Conservation (phyloP, 2,888 invertebrate genomes). For the Trisateles emortualis region DNA sequence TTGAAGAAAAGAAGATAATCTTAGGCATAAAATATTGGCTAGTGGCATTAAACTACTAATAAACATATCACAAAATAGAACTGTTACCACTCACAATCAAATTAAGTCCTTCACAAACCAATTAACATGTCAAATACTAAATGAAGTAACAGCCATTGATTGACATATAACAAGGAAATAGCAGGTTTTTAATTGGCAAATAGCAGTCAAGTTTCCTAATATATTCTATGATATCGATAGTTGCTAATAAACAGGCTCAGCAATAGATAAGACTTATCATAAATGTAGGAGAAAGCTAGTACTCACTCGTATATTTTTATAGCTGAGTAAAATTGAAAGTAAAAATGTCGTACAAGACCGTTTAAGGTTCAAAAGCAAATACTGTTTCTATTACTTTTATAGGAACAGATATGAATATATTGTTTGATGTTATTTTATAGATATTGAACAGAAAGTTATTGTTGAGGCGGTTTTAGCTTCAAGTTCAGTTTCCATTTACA, state of each 20-base stretch:
- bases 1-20: too few relatives aligned
- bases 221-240: slow-evolving; percentile 10
- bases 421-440: not conserved
- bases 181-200: slow-evolving; percentile 19
- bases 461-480: not conserved
- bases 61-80: not conserved
- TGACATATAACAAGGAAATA: slow-evolving; percentile 25
- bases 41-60: not conserved
- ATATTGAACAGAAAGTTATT: slow-evolving; percentile 5
- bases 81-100: not conserved
- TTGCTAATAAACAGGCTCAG: slow-evolving; percentile 16
- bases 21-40: not conserved
- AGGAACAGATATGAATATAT: not conserved
- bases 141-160: slow-evolving; percentile 19
- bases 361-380: not conserved
- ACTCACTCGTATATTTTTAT: slow-evolving; percentile 17
- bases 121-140: slow-evolving; percentile 12
- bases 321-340: slow-evolving; percentile 32
- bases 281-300: slow-evolving; percentile 28
- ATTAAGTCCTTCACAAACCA: slow-evolving; percentile 8
- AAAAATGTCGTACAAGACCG: not conserved
- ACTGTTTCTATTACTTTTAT: not conserved
- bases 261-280: slow-evolving; percentile 36
- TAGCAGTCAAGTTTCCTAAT: slow-evolving; percentile 20
- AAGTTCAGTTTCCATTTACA: not conserved